These are phyloP conservation scores for Neofelis nebulosa DNA, from an alignment of 2,113 vertebrate genomes.

Conservation along the genomic window DNA sequence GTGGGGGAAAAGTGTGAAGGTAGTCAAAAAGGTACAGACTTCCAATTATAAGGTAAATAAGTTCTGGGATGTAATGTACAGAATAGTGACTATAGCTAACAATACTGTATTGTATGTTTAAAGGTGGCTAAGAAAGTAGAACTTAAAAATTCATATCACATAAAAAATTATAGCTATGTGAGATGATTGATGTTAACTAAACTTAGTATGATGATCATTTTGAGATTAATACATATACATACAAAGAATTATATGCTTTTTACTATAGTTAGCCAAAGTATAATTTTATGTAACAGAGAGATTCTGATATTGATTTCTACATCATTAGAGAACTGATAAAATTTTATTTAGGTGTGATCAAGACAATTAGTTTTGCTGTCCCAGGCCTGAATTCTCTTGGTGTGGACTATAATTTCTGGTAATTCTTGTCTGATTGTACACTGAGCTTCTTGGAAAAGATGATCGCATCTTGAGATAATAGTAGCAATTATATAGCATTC, in stretches of 20 bases:
- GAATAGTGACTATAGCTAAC: not conserved
- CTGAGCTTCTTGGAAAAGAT: slow-evolving; percentile 3
- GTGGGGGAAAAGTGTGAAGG: not conserved
- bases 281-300: not conserved
- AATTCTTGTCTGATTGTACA: not conserved
- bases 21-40: not conserved
- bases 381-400: not conserved
- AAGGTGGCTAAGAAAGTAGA: not conserved
- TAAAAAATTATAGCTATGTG: not conserved
- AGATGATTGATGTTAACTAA: not conserved
- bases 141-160: not conserved
- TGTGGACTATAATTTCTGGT: not conserved
- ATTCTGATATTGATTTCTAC: not conserved
- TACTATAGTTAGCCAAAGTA: not conserved
- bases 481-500: not conserved
- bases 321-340: not conserved
- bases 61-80: not conserved
- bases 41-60: not conserved
- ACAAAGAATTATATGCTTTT: not conserved
- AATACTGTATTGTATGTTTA: not conserved
- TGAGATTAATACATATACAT: not conserved
- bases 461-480: not conserved
- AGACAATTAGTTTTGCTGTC: not conserved
- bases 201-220: not conserved
- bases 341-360: not conserved